Evolutionary conservation across 1,140 invertebrate species (phyloP).

Genomic region (Hycleus cichorii): DNA sequence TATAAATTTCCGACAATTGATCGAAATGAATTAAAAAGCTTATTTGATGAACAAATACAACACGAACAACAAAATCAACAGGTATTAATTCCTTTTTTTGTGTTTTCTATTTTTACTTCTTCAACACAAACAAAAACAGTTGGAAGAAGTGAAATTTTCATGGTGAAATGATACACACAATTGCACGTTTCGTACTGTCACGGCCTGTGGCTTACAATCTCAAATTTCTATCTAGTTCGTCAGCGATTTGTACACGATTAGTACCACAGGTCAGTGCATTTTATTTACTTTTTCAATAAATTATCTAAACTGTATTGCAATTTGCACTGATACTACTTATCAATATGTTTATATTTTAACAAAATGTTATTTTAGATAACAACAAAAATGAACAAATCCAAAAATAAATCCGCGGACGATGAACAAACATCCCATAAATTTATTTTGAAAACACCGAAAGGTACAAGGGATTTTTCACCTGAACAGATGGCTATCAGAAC

Average conservation of each 20-base stretch:
- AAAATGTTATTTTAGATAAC: conserved; percentile 52
- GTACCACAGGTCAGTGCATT: conserved; percentile 38
- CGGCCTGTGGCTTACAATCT: conserved; percentile 20
- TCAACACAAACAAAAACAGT: too few relatives aligned
- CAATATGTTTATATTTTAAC: not conserved
- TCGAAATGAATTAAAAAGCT: conserved; percentile 4
- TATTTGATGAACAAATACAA: not conserved
- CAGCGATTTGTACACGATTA: conserved; percentile 16
- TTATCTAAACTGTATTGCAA: too few relatives aligned
- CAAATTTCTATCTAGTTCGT: conserved; percentile 22
- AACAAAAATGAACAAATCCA: conserved; percentile 68
- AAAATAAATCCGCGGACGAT: conserved; percentile 57
- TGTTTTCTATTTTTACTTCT: conserved; percentile 20
- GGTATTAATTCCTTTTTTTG: conserved; percentile 23
- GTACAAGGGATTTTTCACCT: conserved; percentile 91
- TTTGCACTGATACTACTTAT: not conserved
- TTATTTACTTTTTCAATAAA: conserved; percentile 10
- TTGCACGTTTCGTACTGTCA: conserved; percentile 20
- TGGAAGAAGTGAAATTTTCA: conserved; percentile 15
- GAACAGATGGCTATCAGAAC: conserved; percentile 90
- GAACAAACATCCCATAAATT: conserved; percentile 64
- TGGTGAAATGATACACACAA: conserved; percentile 19
- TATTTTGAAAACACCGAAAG: conserved; percentile 87
- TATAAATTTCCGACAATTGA: conserved; percentile 17
- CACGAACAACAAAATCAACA: conserved; percentile 2